phyloP scores from a whole-genome alignment of 2,888 invertebrate species.

The Conops quadrifasciatus region DNA sequence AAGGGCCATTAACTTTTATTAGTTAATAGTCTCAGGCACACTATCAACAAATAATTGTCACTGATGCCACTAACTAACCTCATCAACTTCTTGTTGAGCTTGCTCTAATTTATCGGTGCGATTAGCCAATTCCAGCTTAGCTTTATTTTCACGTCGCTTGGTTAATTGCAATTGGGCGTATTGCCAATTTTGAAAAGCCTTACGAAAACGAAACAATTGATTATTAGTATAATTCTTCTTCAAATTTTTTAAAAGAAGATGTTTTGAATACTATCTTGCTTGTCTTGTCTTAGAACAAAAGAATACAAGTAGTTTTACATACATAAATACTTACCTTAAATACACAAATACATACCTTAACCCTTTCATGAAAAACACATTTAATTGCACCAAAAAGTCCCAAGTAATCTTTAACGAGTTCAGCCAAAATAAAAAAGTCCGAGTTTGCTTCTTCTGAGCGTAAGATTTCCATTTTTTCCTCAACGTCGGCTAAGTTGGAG shows the following conservation, averaged over 20 bases:
- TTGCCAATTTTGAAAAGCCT: constrained; percentile 89
- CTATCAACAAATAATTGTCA: no score
- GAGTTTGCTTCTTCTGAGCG: constrained; percentile 93
- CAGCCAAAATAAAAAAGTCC: constrained; percentile 93
- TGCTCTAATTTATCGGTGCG: constrained; percentile 89
- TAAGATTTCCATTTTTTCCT: constrained; percentile 83
- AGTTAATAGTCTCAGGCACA: no score
- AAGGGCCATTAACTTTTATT: no score
- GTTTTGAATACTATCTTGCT: no score
- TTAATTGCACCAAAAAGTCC: constrained; percentile 91
- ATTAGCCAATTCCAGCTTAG: constrained; percentile 88
- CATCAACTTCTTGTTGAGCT: constrained; percentile 89
- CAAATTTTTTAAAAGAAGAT: no score
- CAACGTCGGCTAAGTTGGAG: constrained; percentile 88
- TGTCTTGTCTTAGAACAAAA: no score
- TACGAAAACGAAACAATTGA: constrained; percentile 2
- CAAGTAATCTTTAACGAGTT: constrained; percentile 94
- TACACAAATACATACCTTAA: constrained; percentile 67
- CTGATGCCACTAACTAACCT: no score
- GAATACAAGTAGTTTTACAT: no score
- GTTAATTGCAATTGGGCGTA: constrained; percentile 94
- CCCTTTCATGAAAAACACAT: constrained; percentile 78
- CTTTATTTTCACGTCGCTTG: constrained; percentile 93
- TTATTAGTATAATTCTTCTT: no score
- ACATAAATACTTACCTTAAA: neutral